Evolutionary conservation across 2,888 invertebrate species (phyloP).

Genomic region (Parelbella ahira): DNA sequence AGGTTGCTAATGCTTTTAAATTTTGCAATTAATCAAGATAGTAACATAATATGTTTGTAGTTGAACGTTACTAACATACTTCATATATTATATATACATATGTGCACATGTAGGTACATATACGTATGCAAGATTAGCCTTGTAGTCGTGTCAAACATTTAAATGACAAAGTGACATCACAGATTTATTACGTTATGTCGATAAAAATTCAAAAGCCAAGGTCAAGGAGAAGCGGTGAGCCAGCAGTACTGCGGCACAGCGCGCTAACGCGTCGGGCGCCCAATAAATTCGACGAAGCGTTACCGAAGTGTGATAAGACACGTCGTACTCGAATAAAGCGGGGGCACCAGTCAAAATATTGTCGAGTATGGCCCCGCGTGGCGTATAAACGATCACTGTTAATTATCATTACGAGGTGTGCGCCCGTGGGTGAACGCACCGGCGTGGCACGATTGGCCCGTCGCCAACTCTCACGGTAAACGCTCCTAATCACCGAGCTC

Average conservation of each 20-base stretch:
- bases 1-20: slow-evolving; percentile 1
- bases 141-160: slow-evolving; percentile 6
- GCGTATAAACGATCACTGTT: slow-evolving; percentile 56
- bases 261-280: slow-evolving; percentile 8
- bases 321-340: slow-evolving; percentile 27
- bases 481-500: slow-evolving; percentile 70
- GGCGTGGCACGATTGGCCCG: slow-evolving; percentile 70
- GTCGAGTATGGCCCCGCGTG: slow-evolving; percentile 44
- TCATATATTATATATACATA: slow-evolving; percentile 1
- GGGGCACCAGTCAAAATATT: slow-evolving; percentile 39
- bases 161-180: slow-evolving; percentile 11
- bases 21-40: slow-evolving; percentile 18
- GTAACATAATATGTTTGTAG: slow-evolving; percentile 19
- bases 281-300: slow-evolving; percentile 15
- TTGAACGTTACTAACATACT: slow-evolving; percentile 4
- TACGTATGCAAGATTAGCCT: slow-evolving; percentile 12
- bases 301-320: slow-evolving; percentile 30
- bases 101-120: no score
- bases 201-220: slow-evolving; percentile 25
- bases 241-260: slow-evolving; percentile 6
- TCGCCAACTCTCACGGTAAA: slow-evolving; percentile 73
- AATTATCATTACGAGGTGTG: slow-evolving; percentile 53
- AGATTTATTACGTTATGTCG: slow-evolving; percentile 13
- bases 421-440: slow-evolving; percentile 70
- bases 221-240: slow-evolving; percentile 27